Base-by-base conservation (phyloP, 2,797 vertebrate genomes). In the Syngnathus rostellatus region DNA sequence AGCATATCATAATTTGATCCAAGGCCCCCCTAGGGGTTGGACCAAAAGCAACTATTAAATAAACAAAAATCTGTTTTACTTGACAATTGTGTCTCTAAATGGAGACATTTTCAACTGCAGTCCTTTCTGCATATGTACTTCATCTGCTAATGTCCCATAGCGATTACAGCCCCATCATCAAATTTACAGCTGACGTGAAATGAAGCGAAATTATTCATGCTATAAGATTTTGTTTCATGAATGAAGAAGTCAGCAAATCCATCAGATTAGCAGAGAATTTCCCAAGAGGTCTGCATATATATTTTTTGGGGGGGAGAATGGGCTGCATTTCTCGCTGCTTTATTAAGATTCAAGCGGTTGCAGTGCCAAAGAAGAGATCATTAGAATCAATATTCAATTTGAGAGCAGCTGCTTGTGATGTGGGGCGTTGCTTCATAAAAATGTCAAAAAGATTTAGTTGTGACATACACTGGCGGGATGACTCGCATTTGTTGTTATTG, bases 301-400 rank as follows among this genome's bases (percentile, higher is more conserved):
- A 65, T 80, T 75, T 77, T 70, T 72, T 31, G 31, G 31, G 45
- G n/a, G 60, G 40, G 72, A 82, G 70, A 79, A 72, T 71, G 74
- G 16, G n/a, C 37, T n/a, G 19, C 63, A 55, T 77, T 80, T 73
- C 68, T 57, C 62, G 55, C 31, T 1, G 62, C 69, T 78, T 82
- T 78, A 82, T 83, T 82, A 75, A 78, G 71, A 82, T 79, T 81
- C 74, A 78, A 77, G 77, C 74, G 75, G 63, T 69, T 67, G 72
- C 72, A 76, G 81, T 70, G 63, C 75, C 61, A 67, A 78, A 83
- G 68, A 83, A 74, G 63, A 76, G 78, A 83, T 85, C 81, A 85
- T 85, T 83, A 75, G 65, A 83, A 83, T 85, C 76, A 66, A 83
- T 84, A 85, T 84, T 81, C 73, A 80, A 80, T 84, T 80, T 80